phyloP scores from a whole-genome alignment of 2,888 invertebrate species.

The Thumatha senex region DNA sequence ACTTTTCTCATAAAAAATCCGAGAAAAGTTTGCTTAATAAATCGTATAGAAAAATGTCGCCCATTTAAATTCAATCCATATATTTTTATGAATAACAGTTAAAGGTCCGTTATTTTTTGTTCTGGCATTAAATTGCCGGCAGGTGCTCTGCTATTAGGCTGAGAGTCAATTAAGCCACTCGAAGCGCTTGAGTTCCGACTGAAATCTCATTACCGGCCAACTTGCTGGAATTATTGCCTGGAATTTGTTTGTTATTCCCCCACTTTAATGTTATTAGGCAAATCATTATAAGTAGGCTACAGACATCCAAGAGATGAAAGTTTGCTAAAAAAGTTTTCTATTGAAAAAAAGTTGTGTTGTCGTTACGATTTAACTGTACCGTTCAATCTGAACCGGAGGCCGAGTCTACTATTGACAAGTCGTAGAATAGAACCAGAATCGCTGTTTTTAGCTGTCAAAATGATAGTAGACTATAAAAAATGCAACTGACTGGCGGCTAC shows the following conservation, averaged over 20 bases:
- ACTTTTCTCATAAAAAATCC: background rate
- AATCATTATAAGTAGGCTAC: background rate
- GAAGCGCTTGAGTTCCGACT: constrained; percentile 32
- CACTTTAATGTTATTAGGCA: constrained; percentile 1
- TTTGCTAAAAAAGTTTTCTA: too few relatives aligned
- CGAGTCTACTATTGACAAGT: too few relatives aligned
- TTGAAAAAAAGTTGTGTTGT: too few relatives aligned
- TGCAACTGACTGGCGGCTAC: too few relatives aligned
- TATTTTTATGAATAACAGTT: constrained; percentile 21
- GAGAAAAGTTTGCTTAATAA: constrained; percentile 4
- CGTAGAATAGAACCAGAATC: too few relatives aligned
- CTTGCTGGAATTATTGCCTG: constrained; percentile 30
- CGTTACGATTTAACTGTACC: too few relatives aligned
- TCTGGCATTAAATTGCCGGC: constrained; percentile 31
- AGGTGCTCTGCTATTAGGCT: constrained; percentile 40
- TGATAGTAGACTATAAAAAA: too few relatives aligned
- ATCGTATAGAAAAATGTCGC: background rate
- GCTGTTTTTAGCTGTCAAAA: too few relatives aligned
- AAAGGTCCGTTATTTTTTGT: constrained; percentile 18
- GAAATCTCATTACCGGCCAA: constrained; percentile 35
- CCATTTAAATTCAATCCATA: constrained; percentile 13
- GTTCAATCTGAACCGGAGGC: too few relatives aligned
- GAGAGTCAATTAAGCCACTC: constrained; percentile 43
- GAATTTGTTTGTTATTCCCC: constrained; percentile 26
- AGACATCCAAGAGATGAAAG: too few relatives aligned